Evolutionary conservation across 2,113 vertebrate genomes (phyloP), one percentile per base, ranked within the genome.

Genomic region (Ammodytes dubius): DNA sequence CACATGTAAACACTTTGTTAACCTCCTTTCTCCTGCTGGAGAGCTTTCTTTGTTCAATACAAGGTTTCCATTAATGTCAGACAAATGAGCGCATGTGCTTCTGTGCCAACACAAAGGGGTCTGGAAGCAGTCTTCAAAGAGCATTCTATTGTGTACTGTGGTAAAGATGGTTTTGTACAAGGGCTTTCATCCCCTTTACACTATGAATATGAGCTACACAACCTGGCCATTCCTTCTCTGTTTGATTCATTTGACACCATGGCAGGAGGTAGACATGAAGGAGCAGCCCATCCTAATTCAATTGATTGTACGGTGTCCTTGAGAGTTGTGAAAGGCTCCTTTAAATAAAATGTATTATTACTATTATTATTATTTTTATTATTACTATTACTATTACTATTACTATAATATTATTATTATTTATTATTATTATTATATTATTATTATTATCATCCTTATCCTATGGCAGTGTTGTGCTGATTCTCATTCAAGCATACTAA

Each of bases 1-100:
- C 50, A 46, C 82, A 46, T 35, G 72, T 69, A 59, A 50, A 78
- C 11, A 58, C 52, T 79, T 75, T 73, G 40, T 83, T 57, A 0
- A 52, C 39, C 57, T 45, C 13, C 40, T 45, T 58, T 72, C 27
- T 69, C 39, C 56, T 52, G 27, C 14, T 40, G 49, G n/a, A 49
- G n/a, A 60, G 39, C 9, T 64, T 63, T 42, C 11, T 50, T 40
- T 52, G 14, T 12, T 54, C 7, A 40, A 54, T 27, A 45, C 39
- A 49, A 59, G 27, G 17, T 74, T 64, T 63, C 61, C 61, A 50
- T 46, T 19, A 75, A 71, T 52, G 6, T 64, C 46, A 45, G 70
- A 80, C 64, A 60, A 77, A 86, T 15, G 1, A 58, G 42, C 12
- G 12, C 2, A 27, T 4, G n/a, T 0, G n/a, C 0, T n/a, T 70